phyloP scores from a whole-genome alignment of 2,888 invertebrate genomes.

The Drosophila aldrichi region DNA sequence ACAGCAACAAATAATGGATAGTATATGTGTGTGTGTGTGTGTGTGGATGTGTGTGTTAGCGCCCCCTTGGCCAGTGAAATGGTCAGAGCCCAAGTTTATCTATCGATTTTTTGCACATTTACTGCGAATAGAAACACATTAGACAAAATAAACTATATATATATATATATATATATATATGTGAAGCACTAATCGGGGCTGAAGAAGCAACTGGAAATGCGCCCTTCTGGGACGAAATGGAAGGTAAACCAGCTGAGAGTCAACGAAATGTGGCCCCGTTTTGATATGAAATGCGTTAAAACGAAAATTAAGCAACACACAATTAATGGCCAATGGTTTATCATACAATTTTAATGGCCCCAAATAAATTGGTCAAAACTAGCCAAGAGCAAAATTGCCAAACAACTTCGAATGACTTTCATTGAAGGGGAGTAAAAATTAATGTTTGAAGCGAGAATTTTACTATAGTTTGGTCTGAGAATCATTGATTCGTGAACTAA shows the following conservation, averaged over 20 bases:
- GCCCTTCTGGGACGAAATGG: conserved; percentile 13
- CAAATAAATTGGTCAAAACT: conserved; percentile 76
- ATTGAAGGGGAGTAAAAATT: not conserved
- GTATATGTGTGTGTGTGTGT: conserved; percentile 11
- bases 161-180: not conserved
- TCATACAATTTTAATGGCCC: conserved; percentile 81
- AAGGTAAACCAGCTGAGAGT: conserved; percentile 21
- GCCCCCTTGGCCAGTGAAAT: conserved; percentile 33
- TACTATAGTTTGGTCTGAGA: too few species aligned
- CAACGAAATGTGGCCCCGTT: conserved; percentile 38
- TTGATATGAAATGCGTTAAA: conserved; percentile 80
- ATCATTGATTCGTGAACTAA: not conserved
- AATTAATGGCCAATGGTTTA: conserved; percentile 77
- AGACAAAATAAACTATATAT: conserved; percentile 51
- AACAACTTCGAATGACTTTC: conserved; percentile 4
- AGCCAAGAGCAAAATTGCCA: conserved; percentile 49
- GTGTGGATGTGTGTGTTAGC: conserved; percentile 19
- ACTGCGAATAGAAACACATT: conserved; percentile 74
- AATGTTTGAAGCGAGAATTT: not conserved
- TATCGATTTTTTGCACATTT: conserved; percentile 65
- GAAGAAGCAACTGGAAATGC: conserved; percentile 35
- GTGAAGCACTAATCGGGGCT: conserved; percentile 30
- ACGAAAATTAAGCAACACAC: conserved; percentile 80
- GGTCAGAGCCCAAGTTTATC: conserved; percentile 33
- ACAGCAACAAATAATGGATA: conserved; percentile 34